A percentile compares a stretch with the other conserved stretches of the same genome.
phyloP scores from a whole-genome alignment of 2,113 vertebrate species.

The Patagioenas fasciata region DNA sequence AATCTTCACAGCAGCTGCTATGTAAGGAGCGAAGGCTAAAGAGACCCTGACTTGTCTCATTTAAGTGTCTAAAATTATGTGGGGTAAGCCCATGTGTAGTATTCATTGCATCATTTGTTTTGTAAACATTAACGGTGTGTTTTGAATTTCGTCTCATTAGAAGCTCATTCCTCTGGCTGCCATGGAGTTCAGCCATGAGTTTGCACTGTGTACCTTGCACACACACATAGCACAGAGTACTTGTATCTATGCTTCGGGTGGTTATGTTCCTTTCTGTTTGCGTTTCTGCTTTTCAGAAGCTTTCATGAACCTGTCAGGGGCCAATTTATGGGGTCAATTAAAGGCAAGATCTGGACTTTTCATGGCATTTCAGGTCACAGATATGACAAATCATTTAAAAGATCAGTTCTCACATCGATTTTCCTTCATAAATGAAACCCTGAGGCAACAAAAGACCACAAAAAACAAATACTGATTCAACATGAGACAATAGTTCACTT shows the following conservation, averaged over 20 bases:
- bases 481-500: background rate
- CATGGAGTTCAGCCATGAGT: background rate
- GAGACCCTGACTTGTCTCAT: background rate
- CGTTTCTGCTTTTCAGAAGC: conserved; percentile 23
- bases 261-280: background rate
- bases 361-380: background rate
- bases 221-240: background rate
- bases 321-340: background rate
- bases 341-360: background rate
- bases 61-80: background rate
- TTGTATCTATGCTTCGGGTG: background rate
- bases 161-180: background rate
- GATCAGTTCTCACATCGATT: background rate
- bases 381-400: background rate
- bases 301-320: background rate
- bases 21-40: background rate
- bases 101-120: background rate
- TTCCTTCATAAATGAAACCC: background rate
- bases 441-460: background rate
- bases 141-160: background rate
- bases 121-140: background rate
- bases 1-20: background rate
- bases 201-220: background rate
- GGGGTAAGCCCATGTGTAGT: background rate
- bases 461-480: background rate